Evolutionary conservation across 1,140 invertebrate species (phyloP).

Genomic region (Bombus soroeensis): DNA sequence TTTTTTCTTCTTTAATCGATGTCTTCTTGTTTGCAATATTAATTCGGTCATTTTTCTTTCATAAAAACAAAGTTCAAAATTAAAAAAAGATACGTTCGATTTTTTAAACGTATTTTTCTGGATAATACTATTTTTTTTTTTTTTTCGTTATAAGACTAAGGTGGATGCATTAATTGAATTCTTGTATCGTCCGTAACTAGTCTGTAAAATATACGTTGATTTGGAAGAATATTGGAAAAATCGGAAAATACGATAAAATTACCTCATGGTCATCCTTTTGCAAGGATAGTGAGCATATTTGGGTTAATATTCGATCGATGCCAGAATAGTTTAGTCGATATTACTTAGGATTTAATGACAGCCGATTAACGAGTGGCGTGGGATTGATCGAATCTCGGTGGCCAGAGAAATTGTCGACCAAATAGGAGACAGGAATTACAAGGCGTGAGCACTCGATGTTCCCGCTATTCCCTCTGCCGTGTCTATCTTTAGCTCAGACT

Average conservation of each 20-base stretch:
- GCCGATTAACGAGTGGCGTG: neutral
- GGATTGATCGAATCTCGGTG: neutral
- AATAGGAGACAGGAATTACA: conserved; percentile 41
- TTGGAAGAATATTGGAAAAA: neutral
- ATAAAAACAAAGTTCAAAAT: neutral
- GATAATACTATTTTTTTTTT: neutral
- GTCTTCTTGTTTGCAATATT: neutral
- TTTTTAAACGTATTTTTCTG: neutral
- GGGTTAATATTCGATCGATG: neutral
- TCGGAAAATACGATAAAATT: neutral
- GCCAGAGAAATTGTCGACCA: conserved; percentile 13
- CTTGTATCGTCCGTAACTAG: too few relatives aligned
- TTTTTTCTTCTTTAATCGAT: neutral
- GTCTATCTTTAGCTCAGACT: conserved; percentile 45
- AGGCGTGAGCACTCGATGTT: neutral
- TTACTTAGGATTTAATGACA: neutral
- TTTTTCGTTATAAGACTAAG: neutral
- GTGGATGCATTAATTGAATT: too few relatives aligned
- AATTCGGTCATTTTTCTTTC: neutral
- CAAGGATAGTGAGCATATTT: neutral
- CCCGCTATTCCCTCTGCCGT: neutral
- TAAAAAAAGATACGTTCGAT: neutral
- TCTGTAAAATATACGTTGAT: too few relatives aligned
- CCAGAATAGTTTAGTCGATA: neutral
- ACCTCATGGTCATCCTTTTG: neutral